Percentiles rank a stretch among this genome's conserved stretches.
These are phyloP conservation scores for Achatina immaculata DNA, from an alignment of 1,140 invertebrate genomes.

Conservation along the genomic window DNA sequence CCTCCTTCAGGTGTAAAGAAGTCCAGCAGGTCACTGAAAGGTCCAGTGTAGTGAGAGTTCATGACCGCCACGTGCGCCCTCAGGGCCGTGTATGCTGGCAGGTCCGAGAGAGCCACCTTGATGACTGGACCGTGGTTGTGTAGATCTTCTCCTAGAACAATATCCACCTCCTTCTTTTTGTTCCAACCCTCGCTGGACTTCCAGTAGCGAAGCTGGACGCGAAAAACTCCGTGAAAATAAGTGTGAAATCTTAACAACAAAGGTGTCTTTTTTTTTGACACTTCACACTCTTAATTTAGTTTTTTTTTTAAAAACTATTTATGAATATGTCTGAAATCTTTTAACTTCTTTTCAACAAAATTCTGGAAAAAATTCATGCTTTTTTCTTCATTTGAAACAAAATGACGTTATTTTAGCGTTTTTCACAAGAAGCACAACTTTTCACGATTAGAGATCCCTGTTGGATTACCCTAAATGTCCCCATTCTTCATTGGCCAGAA, in stretches of 20 bases:
- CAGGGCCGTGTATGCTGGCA: slow-evolving; percentile 84
- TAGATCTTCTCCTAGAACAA: slow-evolving; percentile 56
- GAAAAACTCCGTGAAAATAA: slow-evolving; percentile 48
- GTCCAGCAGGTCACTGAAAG: slow-evolving; percentile 85
- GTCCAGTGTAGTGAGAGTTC: slow-evolving; percentile 91
- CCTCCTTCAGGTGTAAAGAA: slow-evolving; percentile 88
- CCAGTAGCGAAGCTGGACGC: slow-evolving; percentile 63
- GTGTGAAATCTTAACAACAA: too few relatives aligned
- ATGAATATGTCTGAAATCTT: neutral
- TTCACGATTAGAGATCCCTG: too few relatives aligned
- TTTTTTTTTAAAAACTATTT: neutral
- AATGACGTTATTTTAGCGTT: too few relatives aligned
- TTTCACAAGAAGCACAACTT: too few relatives aligned
- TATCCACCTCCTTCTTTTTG: slow-evolving; percentile 63
- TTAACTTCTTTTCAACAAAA: neutral
- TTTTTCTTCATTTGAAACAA: too few relatives aligned
- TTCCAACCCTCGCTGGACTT: slow-evolving; percentile 64
- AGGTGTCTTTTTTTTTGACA: too few relatives aligned
- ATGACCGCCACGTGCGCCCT: slow-evolving; percentile 90
- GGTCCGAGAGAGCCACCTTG: slow-evolving; percentile 56
- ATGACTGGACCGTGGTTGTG: slow-evolving; percentile 55
- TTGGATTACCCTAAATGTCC: too few relatives aligned
- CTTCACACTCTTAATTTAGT: too few relatives aligned
- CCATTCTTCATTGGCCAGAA: too few relatives aligned
- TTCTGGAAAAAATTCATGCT: too few relatives aligned